Base-by-base conservation (phyloP, 2,888 invertebrate species). In the Idaea biselata region DNA sequence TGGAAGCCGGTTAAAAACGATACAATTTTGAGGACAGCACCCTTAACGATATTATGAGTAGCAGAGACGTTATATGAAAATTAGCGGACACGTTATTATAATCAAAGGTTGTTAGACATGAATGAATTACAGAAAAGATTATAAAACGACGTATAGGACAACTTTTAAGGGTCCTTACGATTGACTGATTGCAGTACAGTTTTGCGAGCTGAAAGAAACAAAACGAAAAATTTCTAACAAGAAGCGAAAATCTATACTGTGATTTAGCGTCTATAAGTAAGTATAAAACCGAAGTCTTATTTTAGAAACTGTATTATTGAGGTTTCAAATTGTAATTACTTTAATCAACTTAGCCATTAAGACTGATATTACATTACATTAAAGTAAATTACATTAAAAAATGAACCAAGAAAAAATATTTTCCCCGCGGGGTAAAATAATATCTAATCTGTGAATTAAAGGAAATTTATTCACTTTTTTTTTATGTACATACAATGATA, bases 141-240 rank as follows among this genome's bases (percentile, higher is more conserved):
- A 44, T 14, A 44, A 76, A 63, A 78, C 69, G 72, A 60, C 63
- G 59, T 60, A 75, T 70, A 80, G 79, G 79, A 80, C 82, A 83
- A 83, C 79, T 77, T 70, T 70, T 65, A 73, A 71, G 81, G 75
- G 77, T 82, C 77, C 91, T 92, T 91, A 91, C 91, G 82, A 89
- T 91, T 88, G 44, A 44, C 14, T 88, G 87, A 77, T 84, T 81
- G 91, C 82, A 83, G 91, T 91, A 91, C 84, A 89, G 86, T 88
- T 91, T 90, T 83, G 89, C 80, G 80, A 91, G 91, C 92, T 92
- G 92, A 87, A 92, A 92, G 83, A 87, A 81, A 87, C 67, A 77
- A 84, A 80, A 74, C 76, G 78, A 77, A 76, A 80, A 53, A 58
- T 64, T 65, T 59, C 60, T 62, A 65, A 61, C 18, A 18, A 53